Percentiles rank a stretch among this genome's conserved stretches.
Evolutionary conservation across 2,888 invertebrate genomes (phyloP).

Genomic region (Lottia gigantea): DNA sequence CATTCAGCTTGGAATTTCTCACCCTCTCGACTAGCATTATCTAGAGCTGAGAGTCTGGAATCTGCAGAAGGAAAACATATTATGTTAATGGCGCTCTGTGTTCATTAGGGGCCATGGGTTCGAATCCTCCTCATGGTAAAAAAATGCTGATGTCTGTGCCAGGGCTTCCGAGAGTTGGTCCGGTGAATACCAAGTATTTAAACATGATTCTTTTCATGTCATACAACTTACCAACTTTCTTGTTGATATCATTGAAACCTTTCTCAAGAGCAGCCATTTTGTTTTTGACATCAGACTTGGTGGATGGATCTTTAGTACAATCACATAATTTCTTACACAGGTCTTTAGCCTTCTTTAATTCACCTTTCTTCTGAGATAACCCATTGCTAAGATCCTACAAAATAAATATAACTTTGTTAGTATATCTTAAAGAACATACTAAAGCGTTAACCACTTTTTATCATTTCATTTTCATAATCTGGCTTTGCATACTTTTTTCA

Average conservation of each 20-base stretch:
- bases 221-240: constrained; percentile 53
- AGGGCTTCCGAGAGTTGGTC: too few relatives aligned
- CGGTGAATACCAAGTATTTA: too few relatives aligned
- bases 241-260: constrained; percentile 86
- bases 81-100: too few relatives aligned
- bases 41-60: constrained; percentile 83
- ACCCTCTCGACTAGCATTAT: constrained; percentile 84
- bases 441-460: too few relatives aligned
- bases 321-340: constrained; percentile 87
- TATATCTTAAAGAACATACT: neutral
- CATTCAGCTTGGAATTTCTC: constrained; percentile 90
- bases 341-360: constrained; percentile 54
- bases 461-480: too few relatives aligned
- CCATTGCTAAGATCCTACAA: constrained; percentile 47
- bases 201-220: too few relatives aligned
- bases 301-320: constrained; percentile 89
- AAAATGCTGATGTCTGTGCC: too few relatives aligned
- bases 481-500: too few relatives aligned
- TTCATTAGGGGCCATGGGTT: too few relatives aligned
- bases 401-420: neutral
- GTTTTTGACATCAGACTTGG: constrained; percentile 88
- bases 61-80: constrained; percentile 31
- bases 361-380: constrained; percentile 40
- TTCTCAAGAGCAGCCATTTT: constrained; percentile 88
- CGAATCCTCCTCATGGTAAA: too few relatives aligned